Percentiles rank a stretch among this genome's conserved stretches.
Evolutionary conservation across 2,113 vertebrate genomes (phyloP).

Genomic region (Casuarius casuarius): DNA sequence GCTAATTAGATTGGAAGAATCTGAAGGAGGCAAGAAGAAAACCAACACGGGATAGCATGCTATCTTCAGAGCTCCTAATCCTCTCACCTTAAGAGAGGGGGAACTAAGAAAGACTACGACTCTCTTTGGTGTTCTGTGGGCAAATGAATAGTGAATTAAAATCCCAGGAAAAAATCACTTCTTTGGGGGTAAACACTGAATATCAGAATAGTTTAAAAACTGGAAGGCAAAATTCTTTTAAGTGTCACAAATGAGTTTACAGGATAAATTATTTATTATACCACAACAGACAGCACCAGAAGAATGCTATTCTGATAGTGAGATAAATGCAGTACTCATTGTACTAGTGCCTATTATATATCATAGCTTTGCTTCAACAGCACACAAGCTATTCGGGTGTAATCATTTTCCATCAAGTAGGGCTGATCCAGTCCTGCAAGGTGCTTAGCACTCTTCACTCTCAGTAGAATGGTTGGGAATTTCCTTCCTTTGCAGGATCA

Average conservation of each 20-base stretch:
- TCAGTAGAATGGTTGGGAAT: neutral
- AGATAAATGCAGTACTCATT: neutral
- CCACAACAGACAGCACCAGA: neutral
- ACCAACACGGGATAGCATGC: neutral
- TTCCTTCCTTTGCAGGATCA: constrained; percentile 32
- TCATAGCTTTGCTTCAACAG: neutral
- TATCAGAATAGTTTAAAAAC: neutral
- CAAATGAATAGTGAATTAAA: neutral
- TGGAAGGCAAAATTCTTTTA: neutral
- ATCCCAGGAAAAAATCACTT: neutral
- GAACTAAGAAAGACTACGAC: neutral
- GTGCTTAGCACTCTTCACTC: neutral
- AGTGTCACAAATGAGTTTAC: neutral
- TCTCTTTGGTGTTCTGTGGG: neutral
- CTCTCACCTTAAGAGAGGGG: neutral
- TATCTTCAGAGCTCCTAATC: neutral
- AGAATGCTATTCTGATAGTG: neutral
- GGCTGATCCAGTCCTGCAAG: neutral
- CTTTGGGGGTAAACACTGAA: neutral
- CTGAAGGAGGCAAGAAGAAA: neutral
- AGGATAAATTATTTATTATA: neutral
- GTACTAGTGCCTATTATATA: neutral
- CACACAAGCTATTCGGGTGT: neutral
- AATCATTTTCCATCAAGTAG: neutral
- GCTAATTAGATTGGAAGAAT: neutral